Percentiles rank a stretch among this genome's conserved stretches.
These are phyloP conservation scores for Rhinophrynus dorsalis DNA, from an alignment of 2,797 vertebrate genomes.

Conservation along the genomic window DNA sequence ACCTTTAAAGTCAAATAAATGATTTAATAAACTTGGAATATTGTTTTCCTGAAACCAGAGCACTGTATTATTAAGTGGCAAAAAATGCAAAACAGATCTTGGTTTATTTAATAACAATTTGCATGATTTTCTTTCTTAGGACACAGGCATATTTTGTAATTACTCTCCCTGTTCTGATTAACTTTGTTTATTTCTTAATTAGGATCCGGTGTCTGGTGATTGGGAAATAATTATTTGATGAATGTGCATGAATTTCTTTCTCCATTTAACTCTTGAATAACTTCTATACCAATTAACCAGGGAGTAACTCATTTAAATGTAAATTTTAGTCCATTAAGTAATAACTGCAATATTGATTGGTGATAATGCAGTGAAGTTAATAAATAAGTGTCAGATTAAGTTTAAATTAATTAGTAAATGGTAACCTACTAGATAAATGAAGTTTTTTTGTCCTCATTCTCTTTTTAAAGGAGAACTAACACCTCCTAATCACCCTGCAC, in stretches of 20 bases:
- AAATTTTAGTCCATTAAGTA: conserved; percentile 63
- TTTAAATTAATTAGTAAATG: conserved; percentile 34
- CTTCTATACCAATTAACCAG: conserved; percentile 62
- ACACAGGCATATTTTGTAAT: conserved; percentile 58
- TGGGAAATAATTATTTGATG: conserved; percentile 70
- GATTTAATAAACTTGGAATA: conserved; percentile 53
- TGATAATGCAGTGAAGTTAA: conserved; percentile 59
- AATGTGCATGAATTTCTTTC: conserved; percentile 63
- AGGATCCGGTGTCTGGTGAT: conserved; percentile 54
- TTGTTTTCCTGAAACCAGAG: conserved; percentile 48
- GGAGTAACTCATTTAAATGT: conserved; percentile 31
- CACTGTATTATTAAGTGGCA: background rate
- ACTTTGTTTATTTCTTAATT: conserved; percentile 73
- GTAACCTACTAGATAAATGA: conserved; percentile 7
- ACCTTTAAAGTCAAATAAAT: conserved; percentile 59
- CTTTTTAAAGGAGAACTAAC: no score
- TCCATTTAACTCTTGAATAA: conserved; percentile 62
- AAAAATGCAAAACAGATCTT: conserved; percentile 42
- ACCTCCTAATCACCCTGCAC: background rate
- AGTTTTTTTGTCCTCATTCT: conserved; percentile 3
- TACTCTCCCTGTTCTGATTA: conserved; percentile 63
- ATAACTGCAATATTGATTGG: conserved; percentile 64
- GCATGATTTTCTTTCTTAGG: conserved; percentile 52
- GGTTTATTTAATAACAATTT: conserved; percentile 55
- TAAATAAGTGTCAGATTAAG: conserved; percentile 41